Evolutionary conservation across 2,113 vertebrate genomes (phyloP).

Genomic region (Cinclus mexicanus): DNA sequence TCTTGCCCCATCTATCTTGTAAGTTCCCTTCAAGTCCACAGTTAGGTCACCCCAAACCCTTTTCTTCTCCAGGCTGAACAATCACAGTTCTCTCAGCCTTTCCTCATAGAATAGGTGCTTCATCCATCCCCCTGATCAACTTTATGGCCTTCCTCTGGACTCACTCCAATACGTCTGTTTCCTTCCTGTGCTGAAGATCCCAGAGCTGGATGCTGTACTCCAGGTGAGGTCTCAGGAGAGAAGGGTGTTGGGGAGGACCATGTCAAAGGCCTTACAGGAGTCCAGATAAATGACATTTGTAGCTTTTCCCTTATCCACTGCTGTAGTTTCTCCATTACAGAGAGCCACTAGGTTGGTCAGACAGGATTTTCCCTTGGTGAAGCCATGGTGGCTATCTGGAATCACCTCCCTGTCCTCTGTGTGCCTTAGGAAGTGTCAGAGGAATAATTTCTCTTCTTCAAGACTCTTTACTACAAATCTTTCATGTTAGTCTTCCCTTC

Average conservation of each 20-base stretch:
- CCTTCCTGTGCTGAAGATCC: not conserved
- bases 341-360: not conserved
- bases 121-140: not conserved
- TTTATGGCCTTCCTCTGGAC: not conserved
- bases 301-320: not conserved
- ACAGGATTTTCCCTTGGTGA: not conserved
- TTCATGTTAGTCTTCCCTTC: not conserved
- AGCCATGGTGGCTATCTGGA: not conserved
- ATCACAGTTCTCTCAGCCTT: not conserved
- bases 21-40: not conserved
- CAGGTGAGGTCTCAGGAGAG: not conserved
- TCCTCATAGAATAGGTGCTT: not conserved
- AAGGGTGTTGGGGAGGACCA: fast-evolving
- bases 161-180: not conserved
- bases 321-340: not conserved
- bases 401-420: not conserved
- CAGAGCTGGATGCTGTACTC: not conserved
- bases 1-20: not conserved
- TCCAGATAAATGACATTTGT: not conserved
- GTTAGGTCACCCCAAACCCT: not conserved
- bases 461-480: not conserved
- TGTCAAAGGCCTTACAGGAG: not conserved
- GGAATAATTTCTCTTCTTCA: not conserved
- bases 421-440: not conserved
- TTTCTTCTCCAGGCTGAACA: not conserved